Evolutionary conservation across 92 coral and sea anemone genomes (phyloP).

Genomic region (Nematostella vectensis): DNA sequence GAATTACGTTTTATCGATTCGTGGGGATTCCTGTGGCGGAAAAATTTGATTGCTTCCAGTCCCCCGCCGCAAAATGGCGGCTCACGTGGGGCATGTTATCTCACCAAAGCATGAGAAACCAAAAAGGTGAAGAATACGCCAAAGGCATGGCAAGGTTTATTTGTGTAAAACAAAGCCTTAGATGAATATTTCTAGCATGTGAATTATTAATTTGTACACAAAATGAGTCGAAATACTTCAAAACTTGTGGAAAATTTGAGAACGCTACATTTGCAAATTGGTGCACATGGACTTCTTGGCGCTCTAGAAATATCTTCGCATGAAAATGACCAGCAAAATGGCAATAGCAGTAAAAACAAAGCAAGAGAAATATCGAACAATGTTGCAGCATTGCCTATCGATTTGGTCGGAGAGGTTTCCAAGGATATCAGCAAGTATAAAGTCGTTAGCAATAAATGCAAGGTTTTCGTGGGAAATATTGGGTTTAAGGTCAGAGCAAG

Average conservation of each 20-base stretch:
- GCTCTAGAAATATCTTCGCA: too few species aligned
- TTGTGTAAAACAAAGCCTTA: too few species aligned
- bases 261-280: background rate
- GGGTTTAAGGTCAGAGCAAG: slow-evolving; percentile 62
- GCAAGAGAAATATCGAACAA: background rate
- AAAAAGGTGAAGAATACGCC: too few species aligned
- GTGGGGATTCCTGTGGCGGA: too few species aligned
- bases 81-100: slow-evolving; percentile 1
- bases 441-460: slow-evolving; percentile 52
- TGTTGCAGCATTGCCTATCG: background rate
- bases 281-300: slow-evolving; percentile 3
- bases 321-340: too few species aligned
- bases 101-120: too few species aligned
- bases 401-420: slow-evolving; percentile 35
- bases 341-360: too few species aligned
- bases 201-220: too few species aligned
- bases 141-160: too few species aligned
- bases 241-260: slow-evolving; percentile 3
- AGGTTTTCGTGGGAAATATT: slow-evolving; percentile 91
- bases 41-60: too few species aligned
- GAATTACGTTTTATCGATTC: too few species aligned
- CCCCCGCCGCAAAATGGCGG: slow-evolving; percentile 1
- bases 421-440: slow-evolving; percentile 38
- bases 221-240: slow-evolving; percentile 5
- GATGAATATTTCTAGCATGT: too few species aligned